Evolutionary conservation across 2,113 vertebrate species (phyloP).

Genomic region (Ctenodactylus gundi): DNA sequence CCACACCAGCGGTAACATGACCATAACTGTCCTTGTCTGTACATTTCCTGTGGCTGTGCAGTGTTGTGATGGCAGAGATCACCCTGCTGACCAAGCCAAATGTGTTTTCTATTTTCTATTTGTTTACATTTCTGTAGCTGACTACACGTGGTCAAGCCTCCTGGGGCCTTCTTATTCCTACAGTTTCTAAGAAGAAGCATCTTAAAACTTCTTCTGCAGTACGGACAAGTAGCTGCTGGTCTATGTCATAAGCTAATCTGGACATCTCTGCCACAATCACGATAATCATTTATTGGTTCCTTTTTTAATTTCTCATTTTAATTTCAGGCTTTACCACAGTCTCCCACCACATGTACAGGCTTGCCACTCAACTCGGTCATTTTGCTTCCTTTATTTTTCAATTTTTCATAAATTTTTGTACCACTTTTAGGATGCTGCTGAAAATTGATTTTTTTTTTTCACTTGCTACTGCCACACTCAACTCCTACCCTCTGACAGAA

Average conservation of each 20-base stretch:
- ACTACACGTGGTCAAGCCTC: neutral
- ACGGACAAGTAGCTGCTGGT: neutral
- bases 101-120: neutral
- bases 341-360: neutral
- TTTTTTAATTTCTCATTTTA: neutral
- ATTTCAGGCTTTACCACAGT: neutral
- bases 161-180: too few relatives aligned
- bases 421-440: constrained; percentile 49
- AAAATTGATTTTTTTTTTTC: constrained; percentile 54
- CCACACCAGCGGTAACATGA: too few relatives aligned
- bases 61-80: neutral
- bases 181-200: accelerated
- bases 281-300: neutral
- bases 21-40: neutral
- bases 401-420: constrained; percentile 42
- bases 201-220: neutral
- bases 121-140: neutral
- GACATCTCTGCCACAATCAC: neutral
- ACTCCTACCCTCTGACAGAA: constrained; percentile 33
- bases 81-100: neutral
- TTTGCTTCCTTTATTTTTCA: constrained; percentile 11
- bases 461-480: constrained; percentile 10
- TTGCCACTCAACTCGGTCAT: neutral
- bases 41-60: neutral
- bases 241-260: neutral